These are phyloP conservation scores for Amblyraja radiata DNA, from an alignment of 2,797 vertebrate species.

Conservation along the genomic window DNA sequence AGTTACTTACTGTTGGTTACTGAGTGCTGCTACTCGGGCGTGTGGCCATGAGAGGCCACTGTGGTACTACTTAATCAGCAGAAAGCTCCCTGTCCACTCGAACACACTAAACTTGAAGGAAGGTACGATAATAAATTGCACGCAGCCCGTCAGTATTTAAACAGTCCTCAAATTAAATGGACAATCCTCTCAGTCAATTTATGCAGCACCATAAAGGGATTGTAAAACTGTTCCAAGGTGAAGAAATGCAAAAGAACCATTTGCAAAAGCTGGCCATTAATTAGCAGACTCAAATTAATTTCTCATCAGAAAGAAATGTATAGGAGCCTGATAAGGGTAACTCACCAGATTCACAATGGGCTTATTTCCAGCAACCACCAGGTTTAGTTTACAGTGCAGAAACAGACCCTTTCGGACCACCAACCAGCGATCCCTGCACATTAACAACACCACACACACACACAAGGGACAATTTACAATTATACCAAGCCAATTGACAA, in stretches of 20 bases:
- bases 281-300: not conserved
- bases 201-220: not conserved
- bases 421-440: no score
- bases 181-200: not conserved
- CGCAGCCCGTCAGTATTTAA: not conserved
- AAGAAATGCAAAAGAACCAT: not conserved
- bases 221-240: not conserved
- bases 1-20: no score
- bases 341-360: no score
- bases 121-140: not conserved
- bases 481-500: no score
- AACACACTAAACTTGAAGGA: not conserved
- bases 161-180: not conserved
- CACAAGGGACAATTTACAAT: no score
- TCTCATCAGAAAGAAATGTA: no score
- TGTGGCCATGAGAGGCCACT: not conserved
- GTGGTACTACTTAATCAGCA: not conserved
- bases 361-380: no score
- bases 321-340: no score
- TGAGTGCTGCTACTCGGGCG: not conserved
- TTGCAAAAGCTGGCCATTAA: not conserved
- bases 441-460: no score
- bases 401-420: no score
- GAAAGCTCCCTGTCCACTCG: not conserved
- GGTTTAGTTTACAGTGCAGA: no score